phyloP scores from a whole-genome alignment of 2,888 invertebrate genomes.

The Drosophila monieri region DNA sequence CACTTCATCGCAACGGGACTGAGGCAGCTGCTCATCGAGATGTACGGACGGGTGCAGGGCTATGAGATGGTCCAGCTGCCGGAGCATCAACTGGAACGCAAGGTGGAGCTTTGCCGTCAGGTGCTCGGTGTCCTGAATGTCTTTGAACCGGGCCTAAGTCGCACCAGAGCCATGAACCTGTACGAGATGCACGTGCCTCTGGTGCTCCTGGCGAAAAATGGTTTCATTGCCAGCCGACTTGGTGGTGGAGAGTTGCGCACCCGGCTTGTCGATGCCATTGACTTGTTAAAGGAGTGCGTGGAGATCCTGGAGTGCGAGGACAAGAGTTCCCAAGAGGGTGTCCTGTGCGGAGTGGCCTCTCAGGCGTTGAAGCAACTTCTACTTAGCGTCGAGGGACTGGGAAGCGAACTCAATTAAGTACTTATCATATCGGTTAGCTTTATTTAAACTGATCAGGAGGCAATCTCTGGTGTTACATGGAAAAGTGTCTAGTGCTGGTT shows the following conservation, averaged over 20 bases:
- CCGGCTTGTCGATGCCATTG: constrained; percentile 87
- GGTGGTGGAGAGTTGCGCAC: constrained; percentile 86
- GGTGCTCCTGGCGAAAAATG: constrained; percentile 88
- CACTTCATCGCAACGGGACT: constrained; percentile 89
- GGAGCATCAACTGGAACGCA: constrained; percentile 89
- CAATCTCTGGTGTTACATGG: constrained; percentile 31
- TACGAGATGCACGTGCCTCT: constrained; percentile 93
- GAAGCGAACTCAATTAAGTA: constrained; percentile 56
- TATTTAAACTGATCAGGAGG: constrained; percentile 28
- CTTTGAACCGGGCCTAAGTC: constrained; percentile 90
- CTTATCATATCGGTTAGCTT: constrained; percentile 48
- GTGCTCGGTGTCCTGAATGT: constrained; percentile 89
- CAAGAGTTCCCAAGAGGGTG: constrained; percentile 80
- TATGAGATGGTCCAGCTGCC: constrained; percentile 90
- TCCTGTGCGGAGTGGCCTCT: constrained; percentile 77
- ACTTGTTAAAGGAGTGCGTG: constrained; percentile 87
- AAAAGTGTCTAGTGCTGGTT: constrained; percentile 16
- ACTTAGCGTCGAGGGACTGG: constrained; percentile 80
- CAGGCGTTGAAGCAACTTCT: constrained; percentile 81
- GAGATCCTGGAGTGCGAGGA: constrained; percentile 89
- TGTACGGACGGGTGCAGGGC: constrained; percentile 91
- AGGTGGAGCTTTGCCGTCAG: constrained; percentile 89
- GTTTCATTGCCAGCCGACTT: constrained; percentile 86
- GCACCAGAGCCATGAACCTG: constrained; percentile 91
- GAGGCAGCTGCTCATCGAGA: constrained; percentile 89